A percentile compares a stretch with the other conserved stretches of the same genome.
phyloP scores from a whole-genome alignment of 2,113 vertebrate genomes.

The Alectura lathami region DNA sequence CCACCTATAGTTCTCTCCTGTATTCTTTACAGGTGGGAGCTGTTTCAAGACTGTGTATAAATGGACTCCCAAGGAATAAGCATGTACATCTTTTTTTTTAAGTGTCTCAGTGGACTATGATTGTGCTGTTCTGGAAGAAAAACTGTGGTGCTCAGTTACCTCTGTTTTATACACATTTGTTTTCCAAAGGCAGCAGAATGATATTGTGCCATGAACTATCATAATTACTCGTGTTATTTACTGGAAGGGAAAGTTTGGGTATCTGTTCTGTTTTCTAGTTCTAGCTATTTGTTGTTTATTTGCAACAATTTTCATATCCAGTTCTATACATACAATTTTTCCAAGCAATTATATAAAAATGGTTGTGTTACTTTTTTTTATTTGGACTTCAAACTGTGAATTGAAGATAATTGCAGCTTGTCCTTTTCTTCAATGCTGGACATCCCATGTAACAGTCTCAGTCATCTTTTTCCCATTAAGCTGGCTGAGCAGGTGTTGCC shows the following conservation, averaged over 20 bases:
- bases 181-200: background rate
- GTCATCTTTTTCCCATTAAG: constrained; percentile 51
- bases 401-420: background rate
- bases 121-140: background rate
- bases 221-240: background rate
- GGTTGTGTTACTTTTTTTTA: background rate
- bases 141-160: background rate
- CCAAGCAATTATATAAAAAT: background rate
- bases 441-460: background rate
- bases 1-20: background rate
- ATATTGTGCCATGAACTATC: background rate
- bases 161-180: background rate
- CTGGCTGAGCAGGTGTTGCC: constrained; percentile 24
- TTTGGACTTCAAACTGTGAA: background rate
- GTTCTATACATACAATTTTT: background rate
- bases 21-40: background rate
- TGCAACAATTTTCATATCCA: background rate
- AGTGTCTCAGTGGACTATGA: background rate
- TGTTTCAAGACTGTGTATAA: background rate
- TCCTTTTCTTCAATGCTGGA: background rate
- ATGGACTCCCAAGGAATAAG: background rate
- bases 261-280: background rate
- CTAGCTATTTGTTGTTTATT: background rate
- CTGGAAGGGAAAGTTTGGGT: background rate
- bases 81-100: background rate